Conservation (phyloP, 2,113 vertebrate genomes). For the Eira barbara region DNA sequence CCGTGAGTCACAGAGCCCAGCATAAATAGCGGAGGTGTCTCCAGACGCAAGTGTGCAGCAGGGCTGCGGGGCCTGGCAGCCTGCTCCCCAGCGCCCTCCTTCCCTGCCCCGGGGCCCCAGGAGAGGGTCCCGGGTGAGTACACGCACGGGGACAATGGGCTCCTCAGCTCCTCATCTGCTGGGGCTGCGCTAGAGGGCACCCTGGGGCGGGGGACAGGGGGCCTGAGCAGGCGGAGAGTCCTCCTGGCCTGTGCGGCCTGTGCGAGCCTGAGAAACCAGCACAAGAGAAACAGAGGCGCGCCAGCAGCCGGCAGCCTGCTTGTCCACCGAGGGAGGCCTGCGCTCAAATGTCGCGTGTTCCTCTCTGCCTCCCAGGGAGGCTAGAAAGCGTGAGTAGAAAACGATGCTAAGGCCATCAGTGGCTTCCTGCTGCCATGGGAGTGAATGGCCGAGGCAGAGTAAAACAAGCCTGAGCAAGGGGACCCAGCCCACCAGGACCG, state of each 20-base stretch:
- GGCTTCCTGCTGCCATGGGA: neutral
- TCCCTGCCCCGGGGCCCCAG: neutral
- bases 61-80: neutral
- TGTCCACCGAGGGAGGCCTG: neutral
- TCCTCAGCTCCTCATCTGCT: fast-evolving
- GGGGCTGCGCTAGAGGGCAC: neutral
- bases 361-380: neutral
- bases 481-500: neutral
- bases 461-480: neutral
- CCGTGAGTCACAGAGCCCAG: neutral
- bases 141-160: fast-evolving
- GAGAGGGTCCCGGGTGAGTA: fast-evolving
- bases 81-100: neutral
- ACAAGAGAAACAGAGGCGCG: fast-evolving
- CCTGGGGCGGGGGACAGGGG: fast-evolving
- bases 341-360: neutral
- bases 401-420: neutral
- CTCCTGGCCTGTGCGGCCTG: neutral
- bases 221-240: neutral
- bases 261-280: fast-evolving
- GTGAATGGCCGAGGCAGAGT: neutral
- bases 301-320: neutral
- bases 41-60: fast-evolving
- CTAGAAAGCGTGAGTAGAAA: neutral
- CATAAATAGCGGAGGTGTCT: neutral